These are phyloP conservation scores for Ia io DNA, from an alignment of 2,113 vertebrate species.

Conservation along the genomic window DNA sequence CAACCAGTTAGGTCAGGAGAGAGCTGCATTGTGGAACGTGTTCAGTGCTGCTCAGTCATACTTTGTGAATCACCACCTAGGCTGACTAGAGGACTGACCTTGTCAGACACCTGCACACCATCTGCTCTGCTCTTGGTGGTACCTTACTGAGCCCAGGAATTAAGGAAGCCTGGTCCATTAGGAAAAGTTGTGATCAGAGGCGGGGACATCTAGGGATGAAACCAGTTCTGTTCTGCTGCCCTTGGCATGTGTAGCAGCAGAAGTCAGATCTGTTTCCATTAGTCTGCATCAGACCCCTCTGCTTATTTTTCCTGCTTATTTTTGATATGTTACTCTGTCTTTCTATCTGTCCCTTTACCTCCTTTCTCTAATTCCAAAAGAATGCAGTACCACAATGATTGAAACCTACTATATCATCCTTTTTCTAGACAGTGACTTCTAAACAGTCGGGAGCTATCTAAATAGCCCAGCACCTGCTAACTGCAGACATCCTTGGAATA, in stretches of 20 bases:
- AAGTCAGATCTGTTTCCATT: background rate
- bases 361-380: conserved; percentile 5
- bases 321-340: background rate
- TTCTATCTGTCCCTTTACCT: background rate
- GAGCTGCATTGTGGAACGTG: background rate
- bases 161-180: background rate
- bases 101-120: background rate
- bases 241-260: background rate
- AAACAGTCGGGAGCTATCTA: background rate
- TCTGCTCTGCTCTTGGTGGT: background rate
- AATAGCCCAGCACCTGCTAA: background rate
- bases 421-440: background rate
- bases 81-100: background rate
- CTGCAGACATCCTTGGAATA: background rate
- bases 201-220: background rate
- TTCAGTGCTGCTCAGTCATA: background rate
- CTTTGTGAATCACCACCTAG: background rate
- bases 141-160: background rate
- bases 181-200: background rate
- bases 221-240: background rate
- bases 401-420: background rate
- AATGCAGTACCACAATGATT: background rate
- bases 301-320: background rate
- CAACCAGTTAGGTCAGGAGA: background rate
- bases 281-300: background rate